Base-by-base conservation (phyloP, 2,113 vertebrate species). In the Triplophysa dalaica region DNA sequence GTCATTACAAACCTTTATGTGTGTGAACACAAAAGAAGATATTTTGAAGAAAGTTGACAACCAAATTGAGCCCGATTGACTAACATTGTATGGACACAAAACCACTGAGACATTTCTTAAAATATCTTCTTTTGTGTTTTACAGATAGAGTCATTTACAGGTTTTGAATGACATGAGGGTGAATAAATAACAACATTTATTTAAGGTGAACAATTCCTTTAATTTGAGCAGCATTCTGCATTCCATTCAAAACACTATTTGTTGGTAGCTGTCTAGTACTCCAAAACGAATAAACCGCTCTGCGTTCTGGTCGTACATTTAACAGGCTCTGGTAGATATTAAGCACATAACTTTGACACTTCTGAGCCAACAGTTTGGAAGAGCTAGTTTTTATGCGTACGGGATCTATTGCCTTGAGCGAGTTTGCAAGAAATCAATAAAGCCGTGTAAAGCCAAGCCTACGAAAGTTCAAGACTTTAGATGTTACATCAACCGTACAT, bases 341-440 rank as follows among this genome's bases (percentile, higher is more conserved):
- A 74, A 45, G 19, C 56, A 1, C 13, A 60, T 74, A 62, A 54
- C 21, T 64, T 65, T 43, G 45, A 54, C 60, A 26, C 41, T 73
- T 80, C 26, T 62, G 22, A 79, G 38, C 38, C 56, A 73, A 43
- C n/a, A 12, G 7, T 41, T 56, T 41, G 12, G 17, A 56, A 43
- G 70, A 80, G 19, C 52, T 65, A 19, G 14, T 77, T 77, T 69
- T 64, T 65, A 63, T 65, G 65, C 45, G 43, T 62, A 21, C 12
- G 8, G 45, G 62, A 56, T 38, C 54, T 77, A 43, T 58, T 52
- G 52, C 67, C 61, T 61, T 70, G 41, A 77, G 61, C 29, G 64
- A 63, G 56, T 72, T 64, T 70, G 48, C 26, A 72, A 64, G 69
- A 77, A 74, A 82, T 82, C 75, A 65, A 78, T 82, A 72, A 70